These are phyloP conservation scores for Myrmecobius fasciatus DNA, from an alignment of 2,113 vertebrate species.

Conservation along the genomic window DNA sequence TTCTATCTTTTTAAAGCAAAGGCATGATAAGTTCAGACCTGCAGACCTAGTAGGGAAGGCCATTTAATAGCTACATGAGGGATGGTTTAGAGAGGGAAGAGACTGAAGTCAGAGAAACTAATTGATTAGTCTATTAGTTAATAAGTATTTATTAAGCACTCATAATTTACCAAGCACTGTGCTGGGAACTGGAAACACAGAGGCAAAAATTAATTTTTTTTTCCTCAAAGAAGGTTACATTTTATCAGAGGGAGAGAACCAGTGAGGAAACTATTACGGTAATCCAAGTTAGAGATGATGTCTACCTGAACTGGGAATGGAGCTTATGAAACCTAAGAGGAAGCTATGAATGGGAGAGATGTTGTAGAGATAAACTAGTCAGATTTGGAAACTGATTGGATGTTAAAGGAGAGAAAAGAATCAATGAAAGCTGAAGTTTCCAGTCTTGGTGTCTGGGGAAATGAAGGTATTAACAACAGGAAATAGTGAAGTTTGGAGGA, in stretches of 20 bases:
- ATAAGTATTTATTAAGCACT: not conserved
- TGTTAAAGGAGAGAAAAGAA: not conserved
- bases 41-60: not conserved
- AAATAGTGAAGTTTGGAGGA: not conserved
- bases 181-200: not conserved
- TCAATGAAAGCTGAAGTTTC: not conserved
- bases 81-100: not conserved
- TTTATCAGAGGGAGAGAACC: not conserved
- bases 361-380: not conserved
- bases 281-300: not conserved
- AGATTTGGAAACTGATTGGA: not conserved
- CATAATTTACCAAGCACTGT: not conserved
- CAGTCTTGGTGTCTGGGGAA: not conserved
- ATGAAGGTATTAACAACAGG: not conserved
- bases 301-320: not conserved
- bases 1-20: not conserved
- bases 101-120: not conserved
- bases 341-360: not conserved
- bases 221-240: not conserved
- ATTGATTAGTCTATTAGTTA: not conserved
- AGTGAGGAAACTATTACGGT: not conserved
- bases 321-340: not conserved
- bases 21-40: not conserved
- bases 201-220: not conserved
- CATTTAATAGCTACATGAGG: not conserved